These are phyloP conservation scores for Mycalesis mineus DNA, from an alignment of 2,888 invertebrate species.

Conservation along the genomic window DNA sequence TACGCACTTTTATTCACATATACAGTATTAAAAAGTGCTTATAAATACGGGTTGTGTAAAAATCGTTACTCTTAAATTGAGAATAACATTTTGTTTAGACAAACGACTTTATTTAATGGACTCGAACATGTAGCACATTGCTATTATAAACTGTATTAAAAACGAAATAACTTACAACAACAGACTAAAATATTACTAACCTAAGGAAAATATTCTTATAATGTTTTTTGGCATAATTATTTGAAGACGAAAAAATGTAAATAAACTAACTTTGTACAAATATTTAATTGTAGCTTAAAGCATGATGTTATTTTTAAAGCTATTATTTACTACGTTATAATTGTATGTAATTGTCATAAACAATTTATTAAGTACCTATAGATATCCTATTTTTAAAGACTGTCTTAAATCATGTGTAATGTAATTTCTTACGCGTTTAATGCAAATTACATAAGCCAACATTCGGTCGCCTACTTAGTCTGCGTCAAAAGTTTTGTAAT, in stretches of 20 bases:
- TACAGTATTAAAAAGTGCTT: background rate
- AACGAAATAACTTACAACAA: background rate
- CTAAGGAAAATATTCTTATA: background rate
- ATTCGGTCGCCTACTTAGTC: too few relatives aligned
- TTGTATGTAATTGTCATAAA: too few relatives aligned
- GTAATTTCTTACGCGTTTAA: too few relatives aligned
- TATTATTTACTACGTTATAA: background rate
- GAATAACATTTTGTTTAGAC: background rate
- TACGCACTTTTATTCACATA: too few relatives aligned
- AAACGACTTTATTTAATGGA: background rate
- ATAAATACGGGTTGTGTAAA: background rate
- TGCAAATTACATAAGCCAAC: too few relatives aligned
- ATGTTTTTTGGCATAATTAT: background rate
- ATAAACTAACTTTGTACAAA: background rate
- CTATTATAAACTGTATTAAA: background rate
- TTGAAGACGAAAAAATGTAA: background rate
- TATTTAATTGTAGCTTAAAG: background rate
- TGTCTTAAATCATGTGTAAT: too few relatives aligned
- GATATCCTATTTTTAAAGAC: too few relatives aligned
- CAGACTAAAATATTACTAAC: background rate
- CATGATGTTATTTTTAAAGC: background rate
- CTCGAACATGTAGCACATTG: background rate
- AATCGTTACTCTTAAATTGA: background rate
- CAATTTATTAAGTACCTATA: too few relatives aligned
- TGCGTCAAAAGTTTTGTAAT: too few relatives aligned